Conservation (phyloP, 2,797 vertebrate species). For the Meda fulgida region DNA sequence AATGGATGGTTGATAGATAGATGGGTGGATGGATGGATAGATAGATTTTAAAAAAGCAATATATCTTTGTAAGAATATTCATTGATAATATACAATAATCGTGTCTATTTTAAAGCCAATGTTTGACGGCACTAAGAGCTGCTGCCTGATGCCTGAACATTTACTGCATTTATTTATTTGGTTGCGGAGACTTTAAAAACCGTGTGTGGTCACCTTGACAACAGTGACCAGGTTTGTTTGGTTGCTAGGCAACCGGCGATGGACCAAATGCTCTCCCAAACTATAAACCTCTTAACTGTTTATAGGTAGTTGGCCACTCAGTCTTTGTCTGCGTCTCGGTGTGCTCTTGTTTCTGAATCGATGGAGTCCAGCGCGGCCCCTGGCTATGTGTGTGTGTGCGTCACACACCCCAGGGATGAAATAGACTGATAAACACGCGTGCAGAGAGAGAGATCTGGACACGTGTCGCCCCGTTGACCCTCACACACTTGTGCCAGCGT, state of each 20-base stretch:
- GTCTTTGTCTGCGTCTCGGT: background rate
- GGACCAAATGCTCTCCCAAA: constrained; percentile 40
- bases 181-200: constrained; percentile 16
- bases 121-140: background rate
- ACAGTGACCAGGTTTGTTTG: constrained; percentile 57
- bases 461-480: constrained; percentile 14
- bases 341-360: constrained; percentile 10
- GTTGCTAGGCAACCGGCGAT: constrained; percentile 64
- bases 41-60: no score
- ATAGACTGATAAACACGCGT: background rate
- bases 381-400: constrained; percentile 25
- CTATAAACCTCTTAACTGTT: constrained; percentile 19
- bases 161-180: background rate
- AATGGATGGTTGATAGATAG: background rate
- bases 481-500: background rate
- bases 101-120: background rate
- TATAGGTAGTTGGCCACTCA: background rate
- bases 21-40: background rate
- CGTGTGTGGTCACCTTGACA: constrained; percentile 66
- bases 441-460: background rate
- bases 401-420: constrained; percentile 56
- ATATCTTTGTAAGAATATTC: no score
- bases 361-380: no score
- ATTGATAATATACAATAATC: background rate
- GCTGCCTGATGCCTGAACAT: background rate